Evolutionary conservation across 2,797 vertebrate species (phyloP).

Genomic region (Naso thynnoides): DNA sequence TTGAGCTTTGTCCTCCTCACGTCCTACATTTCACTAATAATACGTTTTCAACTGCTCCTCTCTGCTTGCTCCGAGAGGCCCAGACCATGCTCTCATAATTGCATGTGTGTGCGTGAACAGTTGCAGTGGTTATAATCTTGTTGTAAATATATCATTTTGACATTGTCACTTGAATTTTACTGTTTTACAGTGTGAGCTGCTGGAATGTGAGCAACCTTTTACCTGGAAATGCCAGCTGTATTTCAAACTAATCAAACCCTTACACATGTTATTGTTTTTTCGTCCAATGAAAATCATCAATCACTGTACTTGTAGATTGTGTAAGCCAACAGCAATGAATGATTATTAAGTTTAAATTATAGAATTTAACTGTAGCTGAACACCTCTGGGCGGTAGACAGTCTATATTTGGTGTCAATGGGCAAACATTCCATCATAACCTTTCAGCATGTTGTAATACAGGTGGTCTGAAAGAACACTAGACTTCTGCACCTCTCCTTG

Average conservation of each 20-base stretch:
- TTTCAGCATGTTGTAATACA: no score
- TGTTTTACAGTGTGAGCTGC: constrained; percentile 25
- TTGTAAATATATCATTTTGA: constrained; percentile 40
- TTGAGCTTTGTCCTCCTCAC: constrained; percentile 50
- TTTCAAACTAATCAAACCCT: constrained; percentile 22
- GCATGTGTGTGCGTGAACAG: constrained; percentile 6
- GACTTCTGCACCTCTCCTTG: no score
- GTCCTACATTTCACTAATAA: constrained; percentile 41
- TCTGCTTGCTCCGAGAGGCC: constrained; percentile 13
- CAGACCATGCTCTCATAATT: constrained; percentile 8
- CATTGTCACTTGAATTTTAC: constrained; percentile 18
- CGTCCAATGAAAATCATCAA: neutral
- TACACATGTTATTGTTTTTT: neutral
- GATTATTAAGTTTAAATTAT: no score
- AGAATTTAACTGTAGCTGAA: no score
- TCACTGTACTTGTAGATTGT: no score
- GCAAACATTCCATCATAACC: no score
- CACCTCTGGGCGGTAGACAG: no score
- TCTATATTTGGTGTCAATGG: no score
- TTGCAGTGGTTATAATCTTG: constrained; percentile 40
- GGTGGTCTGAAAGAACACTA: no score
- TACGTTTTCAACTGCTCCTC: constrained; percentile 48
- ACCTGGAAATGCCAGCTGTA: neutral
- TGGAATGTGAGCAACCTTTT: constrained; percentile 39
- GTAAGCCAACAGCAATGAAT: no score